Conservation (phyloP, 2,888 invertebrate genomes). For the Sicus ferrugineus region DNA sequence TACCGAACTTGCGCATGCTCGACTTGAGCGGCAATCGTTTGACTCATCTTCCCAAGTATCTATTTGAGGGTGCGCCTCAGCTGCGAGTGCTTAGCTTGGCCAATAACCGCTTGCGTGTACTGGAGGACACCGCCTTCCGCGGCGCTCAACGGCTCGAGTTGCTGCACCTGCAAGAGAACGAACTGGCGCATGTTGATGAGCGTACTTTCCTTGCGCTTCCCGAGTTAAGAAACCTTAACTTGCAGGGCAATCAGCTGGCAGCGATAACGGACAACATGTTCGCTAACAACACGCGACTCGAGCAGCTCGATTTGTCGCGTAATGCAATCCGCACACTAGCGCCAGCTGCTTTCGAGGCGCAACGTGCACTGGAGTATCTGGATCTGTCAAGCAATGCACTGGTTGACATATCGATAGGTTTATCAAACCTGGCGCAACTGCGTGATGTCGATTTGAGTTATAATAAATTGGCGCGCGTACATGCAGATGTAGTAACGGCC, state of each 20-base stretch:
- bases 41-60: conserved; percentile 72
- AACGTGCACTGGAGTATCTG: conserved; percentile 74
- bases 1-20: conserved; percentile 76
- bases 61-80: conserved; percentile 73
- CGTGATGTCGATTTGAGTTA: conserved; percentile 79
- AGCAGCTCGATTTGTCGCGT: conserved; percentile 76
- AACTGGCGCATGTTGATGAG: conserved; percentile 73
- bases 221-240: conserved; percentile 74
- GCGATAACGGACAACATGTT: conserved; percentile 75
- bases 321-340: conserved; percentile 77
- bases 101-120: conserved; percentile 74
- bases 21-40: conserved; percentile 81
- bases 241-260: conserved; percentile 80
- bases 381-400: conserved; percentile 82
- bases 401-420: conserved; percentile 74
- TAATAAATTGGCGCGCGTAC: conserved; percentile 76
- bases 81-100: conserved; percentile 75
- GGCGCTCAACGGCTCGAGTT: conserved; percentile 76
- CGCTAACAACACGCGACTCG: conserved; percentile 71
- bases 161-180: conserved; percentile 78
- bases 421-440: conserved; percentile 74
- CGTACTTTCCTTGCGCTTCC: conserved; percentile 72
- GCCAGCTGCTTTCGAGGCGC: conserved; percentile 70
- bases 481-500: conserved; percentile 74
- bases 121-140: conserved; percentile 76